Conservation (phyloP, 2,797 vertebrate genomes). For the Danio aesculapii region DNA sequence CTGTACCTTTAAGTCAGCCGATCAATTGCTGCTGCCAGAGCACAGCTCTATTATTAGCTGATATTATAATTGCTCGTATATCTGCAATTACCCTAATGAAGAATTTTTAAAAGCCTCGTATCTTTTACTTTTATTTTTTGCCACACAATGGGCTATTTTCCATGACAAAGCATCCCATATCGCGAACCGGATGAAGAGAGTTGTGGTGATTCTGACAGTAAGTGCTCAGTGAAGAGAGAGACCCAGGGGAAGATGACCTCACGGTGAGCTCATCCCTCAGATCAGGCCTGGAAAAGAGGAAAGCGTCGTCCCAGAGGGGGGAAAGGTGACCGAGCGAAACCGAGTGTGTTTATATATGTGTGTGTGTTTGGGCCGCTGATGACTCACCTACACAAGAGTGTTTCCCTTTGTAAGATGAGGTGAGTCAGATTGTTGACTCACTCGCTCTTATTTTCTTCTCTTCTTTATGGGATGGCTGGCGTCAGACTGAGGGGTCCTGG, state of each 20-base stretch:
- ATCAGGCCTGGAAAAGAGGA: constrained; percentile 54
- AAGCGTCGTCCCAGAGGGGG: constrained; percentile 35
- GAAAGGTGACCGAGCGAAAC: constrained; percentile 46
- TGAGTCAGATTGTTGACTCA: constrained; percentile 70
- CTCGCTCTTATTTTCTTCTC: constrained; percentile 14
- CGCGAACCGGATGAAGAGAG: constrained; percentile 15
- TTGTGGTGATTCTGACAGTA: constrained; percentile 35
- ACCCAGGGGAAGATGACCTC: constrained; percentile 59
- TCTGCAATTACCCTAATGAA: constrained; percentile 10
- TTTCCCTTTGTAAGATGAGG: constrained; percentile 59
- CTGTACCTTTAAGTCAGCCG: too few relatives aligned
- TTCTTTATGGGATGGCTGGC: constrained; percentile 44
- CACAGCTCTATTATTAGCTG: neutral
- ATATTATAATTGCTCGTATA: constrained; percentile 6
- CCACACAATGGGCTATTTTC: constrained; percentile 16
- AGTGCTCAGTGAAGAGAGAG: constrained; percentile 51
- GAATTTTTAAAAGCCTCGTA: neutral
- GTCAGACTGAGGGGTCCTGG: constrained; percentile 55
- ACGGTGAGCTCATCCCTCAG: constrained; percentile 51
- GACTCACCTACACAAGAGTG: constrained; percentile 55
- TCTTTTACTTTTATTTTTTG: constrained; percentile 21
- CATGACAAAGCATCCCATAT: constrained; percentile 7
- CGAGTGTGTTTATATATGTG: neutral
- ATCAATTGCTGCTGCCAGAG: too few relatives aligned
- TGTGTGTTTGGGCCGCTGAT: constrained; percentile 45